Conservation (phyloP, 2,113 vertebrate genomes). For the Pseudopodoces humilis region DNA sequence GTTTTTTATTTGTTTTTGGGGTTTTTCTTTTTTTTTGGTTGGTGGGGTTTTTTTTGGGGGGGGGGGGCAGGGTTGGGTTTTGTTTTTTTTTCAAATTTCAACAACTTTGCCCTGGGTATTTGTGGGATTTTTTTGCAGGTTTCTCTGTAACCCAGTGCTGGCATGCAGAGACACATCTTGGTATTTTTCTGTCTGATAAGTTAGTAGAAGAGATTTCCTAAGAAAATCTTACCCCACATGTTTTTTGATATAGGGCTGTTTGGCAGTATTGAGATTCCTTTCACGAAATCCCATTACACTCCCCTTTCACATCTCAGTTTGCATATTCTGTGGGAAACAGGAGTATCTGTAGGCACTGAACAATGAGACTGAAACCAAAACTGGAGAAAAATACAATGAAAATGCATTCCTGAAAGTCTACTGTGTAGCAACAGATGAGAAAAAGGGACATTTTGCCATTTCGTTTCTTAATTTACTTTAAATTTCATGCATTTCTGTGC, state of each 20-base stretch:
- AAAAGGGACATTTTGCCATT: background rate
- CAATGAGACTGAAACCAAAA: background rate
- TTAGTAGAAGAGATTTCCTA: background rate
- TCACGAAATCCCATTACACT: background rate
- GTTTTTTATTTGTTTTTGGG: background rate
- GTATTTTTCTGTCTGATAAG: background rate
- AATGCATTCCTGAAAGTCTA: background rate
- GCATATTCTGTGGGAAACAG: background rate
- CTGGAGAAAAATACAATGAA: background rate
- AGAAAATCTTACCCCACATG: background rate
- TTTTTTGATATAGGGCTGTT: background rate
- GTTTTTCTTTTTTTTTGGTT: too few species aligned
- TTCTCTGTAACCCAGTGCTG: background rate
- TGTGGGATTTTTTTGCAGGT: rapidly evolving
- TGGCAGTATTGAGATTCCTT: background rate
- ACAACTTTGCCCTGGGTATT: background rate
- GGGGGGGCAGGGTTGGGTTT: background rate
- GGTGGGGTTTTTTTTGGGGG: background rate
- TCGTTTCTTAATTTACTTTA: background rate
- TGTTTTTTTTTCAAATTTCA: background rate
- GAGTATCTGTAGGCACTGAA: background rate
- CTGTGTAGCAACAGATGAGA: background rate
- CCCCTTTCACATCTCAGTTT: background rate
- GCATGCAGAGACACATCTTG: rapidly evolving
- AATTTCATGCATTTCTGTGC: background rate